These are phyloP conservation scores for Caenorhabditis elegans DNA, from an alignment of 1,140 invertebrate species.

Conservation along the genomic window WBcel235 BX284606.5:10823001-10823500, in stretches of 20 bases:
- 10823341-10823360: conserved; percentile 18
- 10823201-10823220: conserved; percentile 64
- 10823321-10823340: background rate
- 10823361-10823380: conserved; percentile 58
- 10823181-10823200: conserved; percentile 63
- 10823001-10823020: too few relatives aligned
- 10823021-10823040: too few relatives aligned
- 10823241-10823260: conserved; percentile 61
- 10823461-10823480: conserved; percentile 64
- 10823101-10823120: conserved; percentile 50
- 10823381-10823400: conserved; percentile 61
- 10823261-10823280: conserved; percentile 59
- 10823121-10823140: conserved; percentile 58
- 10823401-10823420: conserved; percentile 51
- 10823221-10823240: conserved; percentile 61
- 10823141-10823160: conserved; percentile 65
- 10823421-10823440: conserved; percentile 42
- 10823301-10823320: conserved; percentile 42
- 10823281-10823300: conserved; percentile 61
- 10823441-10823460: conserved; percentile 48
- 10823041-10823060: too few relatives aligned
- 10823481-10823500: conserved; percentile 59
- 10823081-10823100: background rate
- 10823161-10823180: conserved; percentile 63
- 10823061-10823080: too few relatives aligned